Base-by-base conservation (phyloP, 92 coral and sea anemone species). In the Pocillopora grandis region DNA sequence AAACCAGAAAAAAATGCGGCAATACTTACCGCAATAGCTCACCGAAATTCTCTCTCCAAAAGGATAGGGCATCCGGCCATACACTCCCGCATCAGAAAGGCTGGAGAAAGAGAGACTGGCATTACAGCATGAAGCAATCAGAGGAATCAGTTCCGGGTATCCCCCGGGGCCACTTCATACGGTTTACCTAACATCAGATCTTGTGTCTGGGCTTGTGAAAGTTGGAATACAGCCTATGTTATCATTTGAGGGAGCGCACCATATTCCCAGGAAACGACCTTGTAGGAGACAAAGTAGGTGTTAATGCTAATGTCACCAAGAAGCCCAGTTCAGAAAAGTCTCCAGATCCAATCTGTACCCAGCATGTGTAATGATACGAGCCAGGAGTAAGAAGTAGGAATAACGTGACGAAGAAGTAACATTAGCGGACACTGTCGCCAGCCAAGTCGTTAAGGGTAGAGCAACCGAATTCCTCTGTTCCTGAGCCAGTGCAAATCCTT, bases 361-460 rank as follows among this genome's bases (percentile, higher is more conserved):
- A 61, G 67, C 89, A 15, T 88, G 91, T 67, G 91, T 73, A 33
- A 85, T 88, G 35, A 88, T 88, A n/a, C 73, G 91, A 27, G 91
- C 91, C 16, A 84, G 76, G 84, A 15, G 59, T 55, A 76, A 31
- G 58, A 71, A 23, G 37, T 12, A 76, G 13, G 36, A 17, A 31
- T 63, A 74, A 66, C 64, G 59, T 66, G 17, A 84, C 33, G 85
- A 62, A 19, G 66, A 62, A 19, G 66, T 12, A 19, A 62, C 13
- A 62, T 62, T 62, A 62, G 66, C 66, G 66, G 66, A 62, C 66
- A 62, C 66, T 12, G 19, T 62, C 13, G 0, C 1, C 19, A 19
- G 66, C 13, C 13, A 62, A 62, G 66, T 12, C 13, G 13, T 62
- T 19, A 62, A 62, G 13, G 66, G 66, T 12, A 27, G 66, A 62